These are phyloP conservation scores for Sphaeramia orbicularis DNA, from an alignment of 2,797 vertebrate species.

Conservation along the genomic window DNA sequence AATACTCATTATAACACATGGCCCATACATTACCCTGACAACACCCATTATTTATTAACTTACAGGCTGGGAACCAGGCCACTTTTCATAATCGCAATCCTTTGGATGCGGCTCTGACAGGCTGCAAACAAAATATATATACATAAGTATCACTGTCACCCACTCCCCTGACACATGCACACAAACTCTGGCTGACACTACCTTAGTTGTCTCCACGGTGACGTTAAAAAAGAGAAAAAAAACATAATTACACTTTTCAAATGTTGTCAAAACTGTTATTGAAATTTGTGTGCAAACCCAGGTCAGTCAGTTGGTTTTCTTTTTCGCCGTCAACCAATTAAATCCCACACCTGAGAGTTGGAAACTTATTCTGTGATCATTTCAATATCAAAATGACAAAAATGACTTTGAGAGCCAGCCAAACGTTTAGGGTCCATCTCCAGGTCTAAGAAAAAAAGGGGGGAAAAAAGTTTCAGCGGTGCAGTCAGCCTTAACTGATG, in stretches of 20 bases:
- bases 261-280: slow-evolving; percentile 9
- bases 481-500: slow-evolving; percentile 85
- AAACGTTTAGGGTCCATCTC: slow-evolving; percentile 66
- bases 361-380: slow-evolving; percentile 37
- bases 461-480: slow-evolving; percentile 59
- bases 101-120: slow-evolving; percentile 75
- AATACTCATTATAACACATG: slow-evolving; percentile 80
- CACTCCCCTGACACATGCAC: not conserved
- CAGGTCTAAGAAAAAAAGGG: slow-evolving; percentile 43
- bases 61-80: slow-evolving; percentile 69
- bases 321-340: slow-evolving; percentile 7
- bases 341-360: slow-evolving; percentile 35
- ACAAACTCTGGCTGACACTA: slow-evolving; percentile 19
- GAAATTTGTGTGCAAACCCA: slow-evolving; percentile 38
- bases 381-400: slow-evolving; percentile 44
- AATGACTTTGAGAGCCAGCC: slow-evolving; percentile 39
- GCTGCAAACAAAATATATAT: slow-evolving; percentile 75
- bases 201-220: slow-evolving; percentile 33
- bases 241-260: slow-evolving; percentile 61
- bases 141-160: slow-evolving; percentile 45
- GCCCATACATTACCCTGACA: slow-evolving; percentile 80
- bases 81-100: slow-evolving; percentile 71
- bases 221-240: slow-evolving; percentile 1
- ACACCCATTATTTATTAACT: slow-evolving; percentile 84
- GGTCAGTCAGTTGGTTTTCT: slow-evolving; percentile 39